Base-by-base conservation (phyloP, 2,113 vertebrate genomes). In the Acanthisitta chloris region DNA sequence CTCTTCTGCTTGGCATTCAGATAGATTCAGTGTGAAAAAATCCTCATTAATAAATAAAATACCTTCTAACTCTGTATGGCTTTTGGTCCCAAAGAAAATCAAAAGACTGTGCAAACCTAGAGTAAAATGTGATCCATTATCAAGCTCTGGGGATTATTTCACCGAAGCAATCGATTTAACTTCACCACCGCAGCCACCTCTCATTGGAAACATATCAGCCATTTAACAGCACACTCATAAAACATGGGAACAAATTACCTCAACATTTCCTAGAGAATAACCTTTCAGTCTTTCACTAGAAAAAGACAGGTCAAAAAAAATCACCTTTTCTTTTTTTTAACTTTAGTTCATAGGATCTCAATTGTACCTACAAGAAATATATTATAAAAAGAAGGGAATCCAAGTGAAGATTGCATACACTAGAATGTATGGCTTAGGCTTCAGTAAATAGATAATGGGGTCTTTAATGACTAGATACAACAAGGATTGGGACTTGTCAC, bases 101-200 rank as follows among this genome's bases (percentile, higher is more conserved):
- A 86, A 72, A 90, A 54, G 42, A 34, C n/a, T 6, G 2, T 36
- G 33, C 51, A 93, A 88, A 84, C 34, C 31, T 64, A 43, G 71
- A 93, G 52, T 57, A 88, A 88, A 93, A 92, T 64, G n/a, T 21
- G 90, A 73, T 88, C 81, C 80, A 61, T 86, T 79, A 91, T 46
- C 52, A 78, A 33, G 24, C 88, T 88, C 83, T 49, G 48, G 72
- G 74, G 59, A 91, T 82, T 57, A 77, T 91, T 96, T 94, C 85
- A 85, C 81, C 81, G 85, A 82, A 91, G 86, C 42, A 69, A 91
- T 95, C 69, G 77, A 88, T 95, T 95, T 90, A n/a, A 64, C 57
- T 93, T 94, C 72, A 81, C 49, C 49, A 54, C 36, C 65, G 72
- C 48, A 66, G 58, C 66, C 66, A 82, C 33, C 29, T 69, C 55